Percentiles rank a stretch among this genome's conserved stretches.
phyloP scores from a whole-genome alignment of 2,888 invertebrate species.

The Strigamia maritima region DNA sequence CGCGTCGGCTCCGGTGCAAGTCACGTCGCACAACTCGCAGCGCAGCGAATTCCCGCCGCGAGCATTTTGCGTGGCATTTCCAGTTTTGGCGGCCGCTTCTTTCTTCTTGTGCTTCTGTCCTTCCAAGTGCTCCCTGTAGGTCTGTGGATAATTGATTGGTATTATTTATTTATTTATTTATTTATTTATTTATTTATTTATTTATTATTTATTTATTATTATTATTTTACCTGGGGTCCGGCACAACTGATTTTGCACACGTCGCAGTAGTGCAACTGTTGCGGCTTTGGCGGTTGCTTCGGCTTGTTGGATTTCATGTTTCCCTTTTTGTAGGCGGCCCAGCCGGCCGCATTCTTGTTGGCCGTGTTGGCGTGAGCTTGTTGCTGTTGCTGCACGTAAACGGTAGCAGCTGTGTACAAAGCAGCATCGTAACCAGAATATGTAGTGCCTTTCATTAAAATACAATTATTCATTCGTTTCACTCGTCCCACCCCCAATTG shows the following conservation, averaged over 20 bases:
- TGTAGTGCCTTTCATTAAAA: slow-evolving; percentile 19
- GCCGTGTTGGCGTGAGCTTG: slow-evolving; percentile 43
- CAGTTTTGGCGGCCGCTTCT: slow-evolving; percentile 77
- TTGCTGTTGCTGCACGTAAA: slow-evolving; percentile 82
- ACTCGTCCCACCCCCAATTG: not conserved
- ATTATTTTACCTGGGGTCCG: slow-evolving; percentile 73
- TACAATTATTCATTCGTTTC: slow-evolving; percentile 35
- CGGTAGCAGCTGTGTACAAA: slow-evolving; percentile 89
- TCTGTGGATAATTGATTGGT: too few relatives aligned
- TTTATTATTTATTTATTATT: too few relatives aligned
- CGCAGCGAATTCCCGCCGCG: slow-evolving; percentile 67
- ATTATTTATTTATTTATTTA: too few relatives aligned
- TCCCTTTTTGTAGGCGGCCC: slow-evolving; percentile 45
- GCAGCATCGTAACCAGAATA: slow-evolving; percentile 84
- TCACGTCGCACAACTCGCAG: slow-evolving; percentile 97
- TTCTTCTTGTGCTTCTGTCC: slow-evolving; percentile 99
- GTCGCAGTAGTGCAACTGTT: slow-evolving; percentile 95
- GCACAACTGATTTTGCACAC: slow-evolving; percentile 98
- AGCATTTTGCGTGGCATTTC: slow-evolving; percentile 56
- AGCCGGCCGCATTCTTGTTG: slow-evolving; percentile 44
- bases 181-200: too few relatives aligned
- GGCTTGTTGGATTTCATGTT: slow-evolving; percentile 61
- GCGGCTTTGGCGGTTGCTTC: slow-evolving; percentile 82
- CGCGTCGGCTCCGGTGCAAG: slow-evolving; percentile 97
- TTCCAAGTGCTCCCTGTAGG: slow-evolving; percentile 93